phyloP scores from a whole-genome alignment of 2,797 vertebrate genomes.

The Aldrovandia affinis region DNA sequence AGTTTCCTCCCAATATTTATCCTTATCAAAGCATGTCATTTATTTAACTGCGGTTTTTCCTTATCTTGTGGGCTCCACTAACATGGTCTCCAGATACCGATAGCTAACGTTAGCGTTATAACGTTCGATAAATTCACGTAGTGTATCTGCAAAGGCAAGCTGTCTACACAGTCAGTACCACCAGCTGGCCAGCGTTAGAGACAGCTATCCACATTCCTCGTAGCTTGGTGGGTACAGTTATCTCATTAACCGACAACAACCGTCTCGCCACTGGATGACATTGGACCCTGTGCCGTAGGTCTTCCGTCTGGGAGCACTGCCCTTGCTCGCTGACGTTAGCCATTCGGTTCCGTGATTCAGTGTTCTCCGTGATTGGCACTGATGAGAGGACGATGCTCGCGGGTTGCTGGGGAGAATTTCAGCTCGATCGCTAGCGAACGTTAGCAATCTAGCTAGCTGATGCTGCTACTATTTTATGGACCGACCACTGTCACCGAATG shows the following conservation, averaged over 20 bases:
- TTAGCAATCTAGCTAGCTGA: not conserved
- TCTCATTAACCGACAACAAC: not conserved
- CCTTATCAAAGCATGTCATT: no score
- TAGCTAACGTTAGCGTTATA: not conserved
- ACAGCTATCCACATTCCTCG: not conserved
- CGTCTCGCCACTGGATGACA: not conserved
- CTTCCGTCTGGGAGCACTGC: no score
- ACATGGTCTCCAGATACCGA: no score
- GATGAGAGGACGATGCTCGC: conserved; percentile 3
- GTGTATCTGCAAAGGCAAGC: not conserved
- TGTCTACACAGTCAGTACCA: not conserved
- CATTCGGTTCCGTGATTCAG: not conserved
- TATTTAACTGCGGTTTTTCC: no score
- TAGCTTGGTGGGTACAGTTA: not conserved
- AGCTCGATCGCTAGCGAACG: not conserved
- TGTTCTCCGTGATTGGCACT: not conserved
- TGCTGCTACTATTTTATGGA: not conserved
- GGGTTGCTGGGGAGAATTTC: conserved; percentile 28
- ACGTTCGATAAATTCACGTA: not conserved
- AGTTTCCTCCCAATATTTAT: no score
- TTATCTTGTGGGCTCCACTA: no score
- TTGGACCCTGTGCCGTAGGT: not conserved
- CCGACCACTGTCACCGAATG: not conserved
- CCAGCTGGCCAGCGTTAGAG: no score
- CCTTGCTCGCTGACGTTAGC: not conserved